Base-by-base conservation (phyloP, 1,140 invertebrate species). In the Hylaeus volcanicus region DNA sequence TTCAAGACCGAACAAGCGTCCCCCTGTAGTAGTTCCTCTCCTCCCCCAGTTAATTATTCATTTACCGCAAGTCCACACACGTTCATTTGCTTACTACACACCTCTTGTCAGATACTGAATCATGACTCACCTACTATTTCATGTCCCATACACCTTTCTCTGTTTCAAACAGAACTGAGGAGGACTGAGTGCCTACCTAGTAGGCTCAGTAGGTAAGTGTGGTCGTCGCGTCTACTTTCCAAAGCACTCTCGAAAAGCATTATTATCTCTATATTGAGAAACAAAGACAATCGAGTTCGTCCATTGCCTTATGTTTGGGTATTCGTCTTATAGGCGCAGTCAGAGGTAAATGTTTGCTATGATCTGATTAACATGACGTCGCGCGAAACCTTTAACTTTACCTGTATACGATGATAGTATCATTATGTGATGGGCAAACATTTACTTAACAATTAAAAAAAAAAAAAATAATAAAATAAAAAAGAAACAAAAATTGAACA, bases 111-210 rank as follows among this genome's bases (percentile, higher is more conserved):
- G 88, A 90, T 89, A 89, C 82, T 88, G 87, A 89, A 68, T 90
- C 89, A 90, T 90, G 85, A 91, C 83, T 90, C 83, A 89, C 88
- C 91, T 90, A 90, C 87, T 91, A 86, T 92, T 88, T 92, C 90
- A 92, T 93, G 85, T 89, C 91, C 91, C 91, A 82, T 91, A 93
- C 92, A 93, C 90, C 88, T 93, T 93, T 92, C 91, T 93, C 91
- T 93, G 91, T 92, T 93, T 92, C 91, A 93, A 93, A 93, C 92
- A 93, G 92, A 92, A 93, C 91, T 92, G 83, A 91, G 91, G 92
- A 93, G 91, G 91, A 93, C 90, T 92, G 88, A 89, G 89, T 92
- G 90, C 91, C 91, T 92, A 92, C 89, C 89, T 86, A 89, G 88
- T 92, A 92, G 91, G 91, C 89, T 89, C 87, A 85, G 90, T 93